Conservation (phyloP, 2,113 vertebrate species). For the Nothoprocta pentlandii region DNA sequence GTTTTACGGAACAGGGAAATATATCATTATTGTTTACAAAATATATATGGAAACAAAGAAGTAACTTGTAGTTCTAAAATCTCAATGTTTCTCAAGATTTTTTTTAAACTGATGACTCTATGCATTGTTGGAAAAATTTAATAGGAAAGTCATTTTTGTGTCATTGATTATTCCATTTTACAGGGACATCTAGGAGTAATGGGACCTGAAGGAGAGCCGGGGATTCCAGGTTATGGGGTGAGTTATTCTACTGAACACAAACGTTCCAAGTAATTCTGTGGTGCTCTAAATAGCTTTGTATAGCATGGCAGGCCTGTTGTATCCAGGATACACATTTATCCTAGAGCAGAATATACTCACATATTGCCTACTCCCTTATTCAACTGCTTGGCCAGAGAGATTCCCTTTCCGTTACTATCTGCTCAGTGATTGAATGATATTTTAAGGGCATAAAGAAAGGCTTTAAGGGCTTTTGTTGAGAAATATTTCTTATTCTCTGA, state of each 20-base stretch:
- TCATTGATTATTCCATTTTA: constrained; percentile 66
- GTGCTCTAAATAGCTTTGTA: neutral
- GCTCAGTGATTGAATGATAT: neutral
- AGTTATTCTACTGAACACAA: constrained; percentile 1
- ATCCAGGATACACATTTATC: neutral
- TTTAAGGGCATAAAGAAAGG: neutral
- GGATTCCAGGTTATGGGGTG: constrained; percentile 92
- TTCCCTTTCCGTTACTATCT: neutral
- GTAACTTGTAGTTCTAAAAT: constrained; percentile 10
- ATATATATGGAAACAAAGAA: neutral
- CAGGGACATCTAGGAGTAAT: constrained; percentile 89
- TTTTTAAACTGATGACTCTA: neutral
- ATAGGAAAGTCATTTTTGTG: constrained; percentile 17
- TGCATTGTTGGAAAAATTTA: neutral
- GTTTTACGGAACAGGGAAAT: neutral
- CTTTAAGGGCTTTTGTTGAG: neutral
- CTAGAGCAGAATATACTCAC: neutral
- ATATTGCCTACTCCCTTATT: neutral
- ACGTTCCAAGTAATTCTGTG: neutral
- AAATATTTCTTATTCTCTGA: neutral
- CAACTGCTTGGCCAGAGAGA: neutral
- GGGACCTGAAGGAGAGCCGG: constrained; percentile 88
- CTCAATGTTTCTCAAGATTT: neutral
- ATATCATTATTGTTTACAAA: neutral
- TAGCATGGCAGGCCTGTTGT: neutral